Conservation (phyloP, 2,113 vertebrate genomes). For the Nothoprocta perdicaria region DNA sequence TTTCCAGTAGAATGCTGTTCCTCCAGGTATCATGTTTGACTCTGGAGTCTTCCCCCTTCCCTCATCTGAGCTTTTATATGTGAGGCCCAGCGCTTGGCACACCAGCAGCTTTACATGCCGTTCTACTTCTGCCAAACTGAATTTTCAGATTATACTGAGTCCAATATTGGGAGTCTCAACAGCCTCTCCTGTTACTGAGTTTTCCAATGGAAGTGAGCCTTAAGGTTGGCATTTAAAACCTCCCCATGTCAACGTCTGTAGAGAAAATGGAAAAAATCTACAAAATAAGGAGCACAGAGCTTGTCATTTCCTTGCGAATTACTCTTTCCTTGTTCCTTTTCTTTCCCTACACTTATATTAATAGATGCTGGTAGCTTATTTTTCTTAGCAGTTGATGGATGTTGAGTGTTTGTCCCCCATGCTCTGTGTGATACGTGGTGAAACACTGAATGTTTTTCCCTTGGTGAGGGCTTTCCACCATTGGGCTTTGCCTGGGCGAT, state of each 20-base stretch:
- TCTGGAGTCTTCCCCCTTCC: neutral
- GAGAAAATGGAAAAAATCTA: conserved; percentile 16
- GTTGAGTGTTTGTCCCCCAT: conserved; percentile 3
- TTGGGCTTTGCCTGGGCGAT: neutral
- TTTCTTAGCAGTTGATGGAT: neutral
- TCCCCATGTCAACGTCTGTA: neutral
- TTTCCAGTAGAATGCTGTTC: neutral
- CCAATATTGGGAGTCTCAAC: neutral
- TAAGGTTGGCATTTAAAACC: neutral
- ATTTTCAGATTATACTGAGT: neutral
- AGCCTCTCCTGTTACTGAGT: neutral
- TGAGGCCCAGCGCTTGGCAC: neutral
- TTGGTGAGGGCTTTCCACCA: neutral
- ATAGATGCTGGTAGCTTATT: conserved; percentile 9
- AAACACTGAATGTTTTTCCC: neutral
- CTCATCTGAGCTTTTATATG: neutral
- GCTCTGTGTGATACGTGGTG: neutral
- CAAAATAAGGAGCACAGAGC: conserved; percentile 20
- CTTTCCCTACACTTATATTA: neutral
- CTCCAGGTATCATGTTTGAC: neutral
- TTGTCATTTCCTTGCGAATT: conserved; percentile 21
- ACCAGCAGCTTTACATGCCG: neutral
- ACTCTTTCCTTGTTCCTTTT: conserved; percentile 1
- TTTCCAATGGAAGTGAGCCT: neutral
- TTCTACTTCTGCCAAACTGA: neutral